phyloP scores from a whole-genome alignment of 2,888 invertebrate species.

The Pegoplata infirma region DNA sequence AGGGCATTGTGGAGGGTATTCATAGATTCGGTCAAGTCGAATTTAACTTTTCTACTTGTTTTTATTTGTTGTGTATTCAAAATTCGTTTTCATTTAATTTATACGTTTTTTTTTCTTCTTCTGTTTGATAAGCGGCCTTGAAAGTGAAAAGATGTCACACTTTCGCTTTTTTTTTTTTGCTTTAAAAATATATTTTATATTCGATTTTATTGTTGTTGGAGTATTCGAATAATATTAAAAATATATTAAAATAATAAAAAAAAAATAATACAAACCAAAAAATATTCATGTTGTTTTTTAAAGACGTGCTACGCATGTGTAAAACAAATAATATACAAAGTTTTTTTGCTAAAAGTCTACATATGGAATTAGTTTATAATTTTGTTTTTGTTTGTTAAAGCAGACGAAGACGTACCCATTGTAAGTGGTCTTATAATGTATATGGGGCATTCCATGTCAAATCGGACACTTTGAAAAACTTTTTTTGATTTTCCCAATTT shows the following conservation, averaged over 20 bases:
- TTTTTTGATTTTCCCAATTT: too few relatives aligned
- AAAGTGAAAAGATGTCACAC: conserved; percentile 76
- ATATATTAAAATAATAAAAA: conserved; percentile 12
- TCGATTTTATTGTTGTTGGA: conserved; percentile 21
- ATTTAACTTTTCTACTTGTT: too few relatives aligned
- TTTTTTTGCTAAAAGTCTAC: too few relatives aligned
- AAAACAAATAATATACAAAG: conserved; percentile 7
- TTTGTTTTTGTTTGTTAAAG: too few relatives aligned
- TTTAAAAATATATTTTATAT: conserved; percentile 29
- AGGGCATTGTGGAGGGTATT: too few relatives aligned
- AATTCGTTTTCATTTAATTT: conserved; percentile 50
- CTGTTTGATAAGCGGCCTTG: conserved; percentile 69
- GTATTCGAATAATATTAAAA: conserved; percentile 9
- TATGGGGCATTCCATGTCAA: too few relatives aligned
- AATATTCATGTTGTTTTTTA: conserved; percentile 15
- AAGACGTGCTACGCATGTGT: conserved; percentile 47
- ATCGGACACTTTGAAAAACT: too few relatives aligned
- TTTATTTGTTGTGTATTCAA: conserved; percentile 45
- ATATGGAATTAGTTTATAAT: too few relatives aligned
- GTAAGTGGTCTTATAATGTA: too few relatives aligned
- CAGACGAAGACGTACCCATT: too few relatives aligned
- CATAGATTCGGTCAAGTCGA: too few relatives aligned
- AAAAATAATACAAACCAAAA: conserved; percentile 2
- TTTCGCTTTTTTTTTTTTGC: conserved; percentile 68
- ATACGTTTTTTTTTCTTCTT: conserved; percentile 28